Evolutionary conservation across 2,113 vertebrate species (phyloP).

Genomic region (Lepus americanus): DNA sequence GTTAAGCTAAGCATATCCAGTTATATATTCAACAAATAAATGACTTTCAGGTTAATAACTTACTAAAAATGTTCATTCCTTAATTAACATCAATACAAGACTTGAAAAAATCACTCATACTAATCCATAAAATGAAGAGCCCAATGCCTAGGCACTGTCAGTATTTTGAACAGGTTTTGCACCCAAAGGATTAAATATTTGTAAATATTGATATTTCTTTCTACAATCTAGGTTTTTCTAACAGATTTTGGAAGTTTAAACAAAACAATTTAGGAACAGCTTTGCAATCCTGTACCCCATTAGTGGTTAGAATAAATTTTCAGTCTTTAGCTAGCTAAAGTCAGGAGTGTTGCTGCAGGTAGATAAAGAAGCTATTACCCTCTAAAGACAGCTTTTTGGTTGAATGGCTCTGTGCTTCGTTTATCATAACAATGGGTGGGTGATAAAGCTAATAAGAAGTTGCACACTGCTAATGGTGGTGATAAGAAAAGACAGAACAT

Average conservation of each 20-base stretch:
- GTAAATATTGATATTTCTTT: background rate
- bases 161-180: background rate
- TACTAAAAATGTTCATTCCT: background rate
- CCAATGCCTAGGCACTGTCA: background rate
- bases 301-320: conserved; percentile 33
- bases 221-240: conserved; percentile 12
- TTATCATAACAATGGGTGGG: conserved; percentile 72
- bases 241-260: background rate
- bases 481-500: conserved; percentile 78
- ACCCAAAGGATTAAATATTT: background rate
- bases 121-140: background rate
- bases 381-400: conserved; percentile 49
- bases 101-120: background rate
- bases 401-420: conserved; percentile 47
- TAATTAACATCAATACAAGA: background rate
- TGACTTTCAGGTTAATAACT: background rate
- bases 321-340: background rate
- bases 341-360: background rate
- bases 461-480: conserved; percentile 52
- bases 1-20: background rate
- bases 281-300: background rate
- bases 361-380: conserved; percentile 72
- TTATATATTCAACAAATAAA: background rate
- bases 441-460: conserved; percentile 77
- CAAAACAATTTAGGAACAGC: background rate